Percentiles rank a stretch among this genome's conserved stretches.
Evolutionary conservation across 2,888 invertebrate species (phyloP).

Genomic region (Agonum fuliginosum): DNA sequence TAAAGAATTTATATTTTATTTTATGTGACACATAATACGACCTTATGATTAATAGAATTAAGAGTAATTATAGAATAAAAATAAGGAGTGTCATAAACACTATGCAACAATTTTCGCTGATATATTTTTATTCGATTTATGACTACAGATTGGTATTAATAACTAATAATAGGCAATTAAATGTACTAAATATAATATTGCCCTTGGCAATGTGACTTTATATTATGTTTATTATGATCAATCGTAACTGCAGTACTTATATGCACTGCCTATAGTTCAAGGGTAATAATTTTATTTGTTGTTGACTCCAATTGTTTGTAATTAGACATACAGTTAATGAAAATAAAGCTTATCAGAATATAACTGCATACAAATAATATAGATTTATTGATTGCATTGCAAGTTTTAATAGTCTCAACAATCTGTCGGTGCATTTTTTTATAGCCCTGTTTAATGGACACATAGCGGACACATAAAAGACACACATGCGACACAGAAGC

Average conservation of each 20-base stretch:
- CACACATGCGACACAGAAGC: no score
- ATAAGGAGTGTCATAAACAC: background rate
- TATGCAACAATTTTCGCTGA: slow-evolving; percentile 8
- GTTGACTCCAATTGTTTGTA: slow-evolving; percentile 8
- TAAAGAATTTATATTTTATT: background rate
- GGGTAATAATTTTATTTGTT: slow-evolving; percentile 28
- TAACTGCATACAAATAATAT: no score
- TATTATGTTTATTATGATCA: slow-evolving; percentile 22
- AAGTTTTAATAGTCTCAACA: no score
- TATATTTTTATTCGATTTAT: slow-evolving; percentile 26
- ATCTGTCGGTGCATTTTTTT: no score
- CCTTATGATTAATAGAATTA: slow-evolving; percentile 37
- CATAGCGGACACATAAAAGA: no score
- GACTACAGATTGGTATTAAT: slow-evolving; percentile 16
- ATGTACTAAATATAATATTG: slow-evolving; percentile 12
- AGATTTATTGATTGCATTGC: no score
- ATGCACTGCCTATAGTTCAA: slow-evolving; percentile 22
- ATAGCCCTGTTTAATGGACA: no score
- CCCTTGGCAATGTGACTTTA: slow-evolving; percentile 32
- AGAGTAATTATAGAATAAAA: background rate
- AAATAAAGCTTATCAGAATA: background rate
- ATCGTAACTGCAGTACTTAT: no score
- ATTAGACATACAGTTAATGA: background rate
- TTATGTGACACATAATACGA: slow-evolving; percentile 27
- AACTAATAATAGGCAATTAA: slow-evolving; percentile 2